phyloP scores from a whole-genome alignment of 2,797 vertebrate species.

The Pachyuromys duprasi region DNA sequence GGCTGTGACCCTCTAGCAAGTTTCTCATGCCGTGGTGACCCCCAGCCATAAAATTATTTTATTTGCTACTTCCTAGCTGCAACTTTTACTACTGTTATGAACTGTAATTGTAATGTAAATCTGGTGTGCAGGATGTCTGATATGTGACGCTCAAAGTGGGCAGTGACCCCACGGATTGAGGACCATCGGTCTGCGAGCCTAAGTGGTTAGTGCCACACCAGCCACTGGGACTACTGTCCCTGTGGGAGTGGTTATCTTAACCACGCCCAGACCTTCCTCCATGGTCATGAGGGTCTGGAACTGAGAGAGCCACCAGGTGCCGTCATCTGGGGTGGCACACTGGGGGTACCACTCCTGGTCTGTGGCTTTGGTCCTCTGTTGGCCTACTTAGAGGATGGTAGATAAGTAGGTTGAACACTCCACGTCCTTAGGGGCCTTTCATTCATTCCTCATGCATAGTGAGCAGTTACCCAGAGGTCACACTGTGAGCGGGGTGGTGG shows the following conservation, averaged over 20 bases:
- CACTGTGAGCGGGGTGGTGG: too few species aligned
- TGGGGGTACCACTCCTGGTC: background rate
- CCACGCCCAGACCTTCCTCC: background rate
- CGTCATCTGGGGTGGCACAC: rapidly evolving
- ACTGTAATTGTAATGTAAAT: background rate
- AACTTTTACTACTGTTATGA: background rate
- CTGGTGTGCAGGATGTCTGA: background rate
- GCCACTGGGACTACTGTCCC: rapidly evolving
- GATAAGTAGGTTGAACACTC: background rate
- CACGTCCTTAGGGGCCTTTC: background rate
- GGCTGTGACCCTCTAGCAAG: background rate
- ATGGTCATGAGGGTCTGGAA: background rate
- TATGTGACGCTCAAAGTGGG: background rate
- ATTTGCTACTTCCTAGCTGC: background rate
- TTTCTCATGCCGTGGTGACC: background rate
- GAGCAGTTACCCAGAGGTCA: background rate
- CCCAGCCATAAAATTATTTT: background rate
- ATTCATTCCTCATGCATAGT: too few species aligned
- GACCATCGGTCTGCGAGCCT: rapidly evolving
- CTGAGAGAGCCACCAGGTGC: rapidly evolving
- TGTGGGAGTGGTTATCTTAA: rapidly evolving
- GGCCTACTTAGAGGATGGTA: background rate
- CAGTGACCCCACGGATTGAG: too few species aligned
- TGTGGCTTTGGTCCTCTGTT: background rate
- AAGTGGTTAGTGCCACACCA: rapidly evolving